Evolutionary conservation across 1,140 invertebrate species (phyloP), one percentile per base, ranked within the genome.

Genomic region (Brachionus calyciflorus): DNA sequence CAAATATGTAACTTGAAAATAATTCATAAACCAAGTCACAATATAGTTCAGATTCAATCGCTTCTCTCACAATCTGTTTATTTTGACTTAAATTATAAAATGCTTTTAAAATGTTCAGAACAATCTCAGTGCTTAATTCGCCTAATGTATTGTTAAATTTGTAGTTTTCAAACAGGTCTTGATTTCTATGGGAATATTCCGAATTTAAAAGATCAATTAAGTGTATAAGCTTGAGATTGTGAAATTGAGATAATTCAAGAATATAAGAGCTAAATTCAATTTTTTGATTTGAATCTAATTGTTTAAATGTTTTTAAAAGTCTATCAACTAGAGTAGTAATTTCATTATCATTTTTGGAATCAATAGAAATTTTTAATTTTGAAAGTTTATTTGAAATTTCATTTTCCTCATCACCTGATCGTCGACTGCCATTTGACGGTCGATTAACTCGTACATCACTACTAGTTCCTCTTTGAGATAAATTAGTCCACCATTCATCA

Each of bases 71-170:
- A 44, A 44, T 21, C 21, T 44, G n/a, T 21, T 65, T 37, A 44
- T 44, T 44, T 44, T 24, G 17, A 3, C 7, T 44, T 19, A 41
- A 44, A 24, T 44, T 44, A 10, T 37, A 37, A 37, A 65, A 46
- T 0, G 24, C 37, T 46, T 65, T 65, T 2, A 65, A 24, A 10
- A 65, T 41, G 40, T 65, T 65, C 6, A 65, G 9, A 7, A 65
- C 33, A 65, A 65, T 65, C 44, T 65, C 60, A 65, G 60, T 65
- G 40, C 37, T 41, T 37, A 65, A 10, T 65, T 65, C 60, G 3
- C 60, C 60, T 3, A 44, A 3, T 17, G 60, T 65, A 14, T 65
- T 65, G 60, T 65, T 65, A 41, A 24, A 65, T 37, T 41, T 19
- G 19, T 65, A 65, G 24, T 65, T 65, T 1, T 37, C 2, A n/a